Conservation (phyloP, 2,797 vertebrate genomes). For the Melanogrammus aeglefinus region DNA sequence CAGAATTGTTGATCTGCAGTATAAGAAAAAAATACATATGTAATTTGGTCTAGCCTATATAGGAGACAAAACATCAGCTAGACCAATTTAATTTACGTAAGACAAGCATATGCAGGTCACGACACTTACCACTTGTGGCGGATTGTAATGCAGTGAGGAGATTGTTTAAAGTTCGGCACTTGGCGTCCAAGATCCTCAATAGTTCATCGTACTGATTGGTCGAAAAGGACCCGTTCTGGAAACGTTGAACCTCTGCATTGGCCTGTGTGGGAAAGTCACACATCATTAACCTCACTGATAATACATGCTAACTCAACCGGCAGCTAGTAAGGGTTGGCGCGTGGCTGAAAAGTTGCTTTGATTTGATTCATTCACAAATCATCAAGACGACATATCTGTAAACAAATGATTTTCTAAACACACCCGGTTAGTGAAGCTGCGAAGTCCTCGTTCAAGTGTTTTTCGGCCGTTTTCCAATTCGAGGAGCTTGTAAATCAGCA, state of each 20-base stretch:
- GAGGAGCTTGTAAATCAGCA: slow-evolving; percentile 49
- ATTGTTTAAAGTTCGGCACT: slow-evolving; percentile 44
- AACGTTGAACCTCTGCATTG: slow-evolving; percentile 53
- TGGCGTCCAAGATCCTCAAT: slow-evolving; percentile 45
- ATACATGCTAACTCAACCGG: neutral
- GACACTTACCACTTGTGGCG: slow-evolving; percentile 45
- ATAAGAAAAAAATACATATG: neutral
- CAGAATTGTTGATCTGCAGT: slow-evolving; percentile 38
- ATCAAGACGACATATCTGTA: neutral
- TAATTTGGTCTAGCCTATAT: neutral
- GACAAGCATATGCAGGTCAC: neutral
- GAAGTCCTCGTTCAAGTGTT: slow-evolving; percentile 46
- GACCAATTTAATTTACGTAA: neutral
- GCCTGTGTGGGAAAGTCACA: slow-evolving; percentile 36
- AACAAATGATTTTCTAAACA: neutral
- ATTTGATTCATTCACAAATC: neutral
- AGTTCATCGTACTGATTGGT: slow-evolving; percentile 36
- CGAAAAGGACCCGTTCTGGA: slow-evolving; percentile 43
- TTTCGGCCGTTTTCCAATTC: slow-evolving; percentile 52
- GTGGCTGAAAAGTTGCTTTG: neutral
- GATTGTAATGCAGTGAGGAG: slow-evolving; percentile 47
- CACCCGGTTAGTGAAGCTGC: slow-evolving; percentile 49
- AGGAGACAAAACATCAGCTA: neutral
- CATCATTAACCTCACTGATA: neutral
- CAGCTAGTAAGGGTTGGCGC: neutral